A percentile compares a stretch with the other conserved stretches of the same genome.
Conservation (phyloP, 2,888 invertebrate species). For the Disparrhopalites patrizii region DNA sequence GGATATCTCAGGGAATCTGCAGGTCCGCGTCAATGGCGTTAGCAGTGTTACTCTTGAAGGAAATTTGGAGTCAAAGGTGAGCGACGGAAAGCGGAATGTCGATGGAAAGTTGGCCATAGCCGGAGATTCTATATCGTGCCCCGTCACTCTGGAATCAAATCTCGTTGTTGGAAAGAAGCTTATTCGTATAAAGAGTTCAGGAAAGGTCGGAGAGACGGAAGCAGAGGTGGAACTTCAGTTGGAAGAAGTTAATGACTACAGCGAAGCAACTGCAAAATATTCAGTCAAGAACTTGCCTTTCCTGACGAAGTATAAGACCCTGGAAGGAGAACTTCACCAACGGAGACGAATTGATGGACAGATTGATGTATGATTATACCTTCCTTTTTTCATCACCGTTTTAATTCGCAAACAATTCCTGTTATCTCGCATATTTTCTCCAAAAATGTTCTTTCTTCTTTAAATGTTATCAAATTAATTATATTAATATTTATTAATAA, state of each 20-base stretch:
- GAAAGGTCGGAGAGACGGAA: conserved; percentile 1
- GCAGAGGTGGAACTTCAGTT: background rate
- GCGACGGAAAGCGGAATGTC: background rate
- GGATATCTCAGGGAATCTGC: conserved; percentile 2
- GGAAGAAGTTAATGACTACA: background rate
- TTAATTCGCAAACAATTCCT: too few species aligned
- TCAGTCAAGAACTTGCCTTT: conserved; percentile 9
- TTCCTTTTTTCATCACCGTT: too few species aligned
- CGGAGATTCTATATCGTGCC: background rate
- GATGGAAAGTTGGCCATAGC: background rate
- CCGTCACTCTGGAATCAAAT: background rate
- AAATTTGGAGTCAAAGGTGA: background rate
- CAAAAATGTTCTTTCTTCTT: too few species aligned
- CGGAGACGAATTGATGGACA: background rate
- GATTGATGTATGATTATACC: background rate
- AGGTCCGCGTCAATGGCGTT: background rate
- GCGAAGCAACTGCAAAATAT: background rate
- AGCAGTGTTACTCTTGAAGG: background rate
- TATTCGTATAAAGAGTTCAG: background rate
- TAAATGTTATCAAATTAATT: too few species aligned
- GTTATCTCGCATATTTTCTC: too few species aligned
- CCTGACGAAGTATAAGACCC: conserved; percentile 3
- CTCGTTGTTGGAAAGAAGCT: background rate
- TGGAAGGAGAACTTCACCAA: conserved; percentile 7
- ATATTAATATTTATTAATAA: too few species aligned